A percentile compares a stretch with the other conserved stretches of the same genome.
phyloP scores from a whole-genome alignment of 2,797 vertebrate genomes.

The Periparus ater region DNA sequence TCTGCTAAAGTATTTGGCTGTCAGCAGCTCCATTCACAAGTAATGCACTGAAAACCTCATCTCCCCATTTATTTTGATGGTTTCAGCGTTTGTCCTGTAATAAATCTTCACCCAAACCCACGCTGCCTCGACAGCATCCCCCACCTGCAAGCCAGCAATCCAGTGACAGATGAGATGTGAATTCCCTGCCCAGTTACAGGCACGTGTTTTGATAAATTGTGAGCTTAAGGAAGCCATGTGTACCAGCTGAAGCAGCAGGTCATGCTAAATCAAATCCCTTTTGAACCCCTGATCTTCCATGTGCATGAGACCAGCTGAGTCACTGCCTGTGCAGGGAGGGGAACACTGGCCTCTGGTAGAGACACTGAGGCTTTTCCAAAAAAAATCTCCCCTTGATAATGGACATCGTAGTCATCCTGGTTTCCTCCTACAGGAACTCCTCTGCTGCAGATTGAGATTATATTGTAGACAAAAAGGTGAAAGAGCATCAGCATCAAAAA shows the following conservation, averaged over 20 bases:
- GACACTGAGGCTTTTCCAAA: background rate
- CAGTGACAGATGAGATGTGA: background rate
- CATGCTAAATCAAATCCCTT: background rate
- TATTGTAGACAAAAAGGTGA: background rate
- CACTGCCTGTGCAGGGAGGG: background rate
- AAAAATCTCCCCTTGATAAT: background rate
- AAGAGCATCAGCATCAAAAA: background rate
- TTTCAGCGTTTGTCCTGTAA: background rate
- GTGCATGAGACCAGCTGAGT: constrained; percentile 10
- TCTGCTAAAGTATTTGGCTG: background rate
- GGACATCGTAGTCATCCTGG: accelerated
- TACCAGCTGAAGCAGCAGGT: background rate
- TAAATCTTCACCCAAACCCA: background rate
- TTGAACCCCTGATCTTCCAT: constrained; percentile 21
- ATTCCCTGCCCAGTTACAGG: background rate
- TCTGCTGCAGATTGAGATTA: background rate
- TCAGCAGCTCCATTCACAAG: background rate
- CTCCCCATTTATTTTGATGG: background rate
- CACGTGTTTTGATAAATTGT: background rate
- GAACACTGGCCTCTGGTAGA: background rate
- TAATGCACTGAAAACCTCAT: background rate
- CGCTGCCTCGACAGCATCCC: background rate
- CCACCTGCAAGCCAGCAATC: background rate
- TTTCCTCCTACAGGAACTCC: background rate
- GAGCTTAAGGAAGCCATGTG: background rate